Evolutionary conservation across 2,113 vertebrate genomes (phyloP), one percentile per base, ranked within the genome.

Genomic region (Amphiprion percula): DNA sequence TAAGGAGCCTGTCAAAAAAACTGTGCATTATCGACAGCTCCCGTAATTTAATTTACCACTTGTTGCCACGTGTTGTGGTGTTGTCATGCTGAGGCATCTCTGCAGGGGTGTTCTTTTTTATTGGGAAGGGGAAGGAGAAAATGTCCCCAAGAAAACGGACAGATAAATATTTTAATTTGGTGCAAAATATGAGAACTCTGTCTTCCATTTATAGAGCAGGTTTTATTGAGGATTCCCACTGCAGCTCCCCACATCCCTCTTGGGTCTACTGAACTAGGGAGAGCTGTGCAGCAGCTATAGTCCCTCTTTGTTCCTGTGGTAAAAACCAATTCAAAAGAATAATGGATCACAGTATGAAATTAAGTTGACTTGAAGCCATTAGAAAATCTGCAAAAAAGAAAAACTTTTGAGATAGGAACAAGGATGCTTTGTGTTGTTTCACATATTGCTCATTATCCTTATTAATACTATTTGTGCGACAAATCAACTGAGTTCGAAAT

Each of bases 31-130:
- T 90, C 68, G 68, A 80, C 78, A 74, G 80, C 79, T 79, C 67
- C 65, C 5, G 17, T 91, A 82, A 90, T 94, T 92, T 88, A 88
- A 92, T 94, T 91, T 86, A 61, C 70, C 78, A 90, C 85, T 86
- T 90, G 85, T 90, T 88, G 88, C 82, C 37, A 49, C 62, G 12
- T 74, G 49, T 26, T 83, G 66, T 58, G 19, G 67, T 64, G 77
- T 76, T 81, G 77, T 91, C 87, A 68, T 58, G 74, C 67, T 81
- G 80, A 84, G 85, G 63, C 28, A 19, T 68, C 79, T 71, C 85
- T 60, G 30, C 41, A 28, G 78, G 84, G 72, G 69, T 46, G 7
- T 8, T 21, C n/a, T 52, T 60, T 61, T 71, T 64, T 53, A 69
- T 77, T 76, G 67, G 66, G 64, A 68, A 52, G 53, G 55, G 55